A percentile compares a stretch with the other conserved stretches of the same genome.
Conservation (phyloP, 2,113 vertebrate genomes). For the Pica pica region DNA sequence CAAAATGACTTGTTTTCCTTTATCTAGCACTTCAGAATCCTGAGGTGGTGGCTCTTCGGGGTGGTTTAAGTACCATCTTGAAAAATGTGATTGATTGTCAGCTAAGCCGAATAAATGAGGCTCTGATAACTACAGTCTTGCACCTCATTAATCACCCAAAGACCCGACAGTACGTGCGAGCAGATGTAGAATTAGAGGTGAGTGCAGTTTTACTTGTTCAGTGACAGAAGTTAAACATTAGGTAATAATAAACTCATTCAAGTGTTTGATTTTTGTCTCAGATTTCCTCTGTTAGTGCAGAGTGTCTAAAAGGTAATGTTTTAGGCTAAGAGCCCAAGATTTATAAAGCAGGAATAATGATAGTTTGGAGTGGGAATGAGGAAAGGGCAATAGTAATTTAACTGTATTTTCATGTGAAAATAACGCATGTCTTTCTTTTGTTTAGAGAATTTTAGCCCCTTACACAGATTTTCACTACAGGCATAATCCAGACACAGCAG, state of each 20-base stretch:
- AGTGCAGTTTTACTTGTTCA: neutral
- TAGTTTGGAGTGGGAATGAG: neutral
- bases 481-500: conserved; percentile 94
- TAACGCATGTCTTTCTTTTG: conserved; percentile 30
- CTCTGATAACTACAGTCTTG: conserved; percentile 94
- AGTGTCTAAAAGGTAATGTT: neutral
- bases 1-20: neutral
- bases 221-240: neutral
- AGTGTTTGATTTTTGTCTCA: neutral
- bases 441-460: conserved; percentile 95
- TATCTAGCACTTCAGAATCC: conserved; percentile 93
- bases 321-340: neutral
- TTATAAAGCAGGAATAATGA: neutral
- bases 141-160: conserved; percentile 98
- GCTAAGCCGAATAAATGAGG: conserved; percentile 96
- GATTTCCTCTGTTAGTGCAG: neutral
- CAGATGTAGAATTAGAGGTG: conserved; percentile 96
- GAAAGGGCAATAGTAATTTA: neutral
- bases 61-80: conserved; percentile 93
- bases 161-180: conserved; percentile 92
- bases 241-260: neutral
- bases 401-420: neutral
- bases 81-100: conserved; percentile 98
- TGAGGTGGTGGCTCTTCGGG: conserved; percentile 92
- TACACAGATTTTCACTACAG: conserved; percentile 99